phyloP scores from a whole-genome alignment of 2,888 invertebrate genomes.

The Melieria crassipennis region DNA sequence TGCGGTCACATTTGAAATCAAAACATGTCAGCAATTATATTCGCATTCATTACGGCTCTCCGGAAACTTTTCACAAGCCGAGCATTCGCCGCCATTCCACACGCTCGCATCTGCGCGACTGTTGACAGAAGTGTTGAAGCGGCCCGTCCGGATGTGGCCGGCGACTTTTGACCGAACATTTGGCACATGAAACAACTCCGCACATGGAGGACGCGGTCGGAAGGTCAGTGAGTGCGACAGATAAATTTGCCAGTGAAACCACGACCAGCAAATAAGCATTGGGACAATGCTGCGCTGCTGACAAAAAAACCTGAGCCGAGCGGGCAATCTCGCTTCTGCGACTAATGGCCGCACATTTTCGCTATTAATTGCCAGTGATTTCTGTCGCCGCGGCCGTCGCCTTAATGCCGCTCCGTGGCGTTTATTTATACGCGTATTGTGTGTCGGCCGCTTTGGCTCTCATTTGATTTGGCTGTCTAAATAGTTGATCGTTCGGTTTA shows the following conservation, averaged over 20 bases:
- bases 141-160: background rate
- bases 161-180: constrained; percentile 23
- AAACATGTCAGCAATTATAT: constrained; percentile 33
- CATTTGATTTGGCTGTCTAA: background rate
- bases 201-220: too few relatives aligned
- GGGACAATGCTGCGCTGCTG: background rate
- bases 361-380: constrained; percentile 35
- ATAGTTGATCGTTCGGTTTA: background rate
- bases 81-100: too few relatives aligned
- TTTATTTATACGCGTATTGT: constrained; percentile 4
- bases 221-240: too few relatives aligned
- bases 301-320: background rate
- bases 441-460: background rate
- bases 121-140: too few relatives aligned
- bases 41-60: constrained; percentile 29
- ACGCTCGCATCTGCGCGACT: background rate
- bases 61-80: background rate
- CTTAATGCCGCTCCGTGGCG: background rate
- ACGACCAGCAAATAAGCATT: too few relatives aligned
- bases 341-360: constrained; percentile 35
- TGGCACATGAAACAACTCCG: background rate
- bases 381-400: background rate
- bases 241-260: too few relatives aligned
- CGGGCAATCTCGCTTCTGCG: constrained; percentile 18
- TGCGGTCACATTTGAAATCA: constrained; percentile 32